Percentiles rank a stretch among this genome's conserved stretches.
Evolutionary conservation across 2,888 invertebrate species (phyloP).

Genomic region (Lordiphosa fenestrarum): DNA sequence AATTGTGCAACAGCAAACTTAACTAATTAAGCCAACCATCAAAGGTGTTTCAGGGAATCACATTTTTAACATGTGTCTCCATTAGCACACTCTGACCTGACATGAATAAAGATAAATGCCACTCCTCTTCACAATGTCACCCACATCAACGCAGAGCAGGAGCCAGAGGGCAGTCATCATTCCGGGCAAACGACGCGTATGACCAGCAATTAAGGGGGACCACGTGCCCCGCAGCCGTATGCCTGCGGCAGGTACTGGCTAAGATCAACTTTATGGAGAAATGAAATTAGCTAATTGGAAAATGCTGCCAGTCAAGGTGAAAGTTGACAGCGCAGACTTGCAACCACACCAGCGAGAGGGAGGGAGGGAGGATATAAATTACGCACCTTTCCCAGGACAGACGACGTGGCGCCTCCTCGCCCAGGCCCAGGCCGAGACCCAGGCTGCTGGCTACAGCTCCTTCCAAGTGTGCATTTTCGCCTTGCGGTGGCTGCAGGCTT

Average conservation of each 20-base stretch:
- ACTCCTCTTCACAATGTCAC: conserved; percentile 25
- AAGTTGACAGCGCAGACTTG: conserved; percentile 28
- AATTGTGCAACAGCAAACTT: not conserved
- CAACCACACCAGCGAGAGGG: conserved; percentile 22
- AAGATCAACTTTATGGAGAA: conserved; percentile 51
- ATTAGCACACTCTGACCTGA: conserved; percentile 34
- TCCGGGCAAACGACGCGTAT: conserved; percentile 7
- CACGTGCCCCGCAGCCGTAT: not conserved
- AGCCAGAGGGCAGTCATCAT: conserved; percentile 3
- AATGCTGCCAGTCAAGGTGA: conserved; percentile 39
- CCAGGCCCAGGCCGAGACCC: conserved; percentile 66
- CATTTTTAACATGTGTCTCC: conserved; percentile 48
- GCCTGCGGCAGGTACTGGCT: conserved; percentile 17
- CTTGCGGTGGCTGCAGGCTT: conserved; percentile 54
- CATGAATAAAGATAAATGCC: conserved; percentile 62
- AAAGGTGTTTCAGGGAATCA: not conserved
- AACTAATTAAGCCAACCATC: conserved; percentile 26
- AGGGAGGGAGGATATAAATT: conserved; percentile 31
- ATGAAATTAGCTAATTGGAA: conserved; percentile 73
- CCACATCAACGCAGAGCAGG: not conserved
- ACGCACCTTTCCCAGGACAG: conserved; percentile 83
- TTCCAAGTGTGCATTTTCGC: conserved; percentile 80
- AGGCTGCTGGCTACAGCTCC: conserved; percentile 18
- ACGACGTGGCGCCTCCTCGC: conserved; percentile 81
- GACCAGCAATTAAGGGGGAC: conserved; percentile 31